Conservation (phyloP, 1,140 invertebrate species). For the Sitobion miscanthi region DNA sequence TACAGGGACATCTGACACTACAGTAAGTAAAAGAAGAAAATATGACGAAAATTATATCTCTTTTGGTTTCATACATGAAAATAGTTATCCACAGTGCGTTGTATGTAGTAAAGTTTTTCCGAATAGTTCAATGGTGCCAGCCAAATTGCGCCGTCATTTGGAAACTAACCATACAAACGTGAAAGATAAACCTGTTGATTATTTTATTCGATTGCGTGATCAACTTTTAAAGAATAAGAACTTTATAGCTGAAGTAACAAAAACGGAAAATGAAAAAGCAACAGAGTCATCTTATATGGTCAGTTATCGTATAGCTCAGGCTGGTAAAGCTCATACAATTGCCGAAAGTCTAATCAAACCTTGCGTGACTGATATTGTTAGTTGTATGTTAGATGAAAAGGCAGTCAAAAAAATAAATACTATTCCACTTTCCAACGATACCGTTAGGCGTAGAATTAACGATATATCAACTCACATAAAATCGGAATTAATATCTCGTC, state of each 20-base stretch:
- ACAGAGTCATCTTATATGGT: background rate
- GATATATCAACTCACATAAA: constrained; percentile 7
- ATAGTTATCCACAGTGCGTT: too few species aligned
- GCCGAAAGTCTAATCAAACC: background rate
- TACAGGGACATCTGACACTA: too few species aligned
- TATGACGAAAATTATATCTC: too few species aligned
- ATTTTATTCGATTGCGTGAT: background rate
- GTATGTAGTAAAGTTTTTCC: too few species aligned
- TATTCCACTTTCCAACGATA: background rate
- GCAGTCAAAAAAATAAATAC: constrained; percentile 18
- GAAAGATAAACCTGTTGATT: too few species aligned
- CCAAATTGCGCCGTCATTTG: too few species aligned
- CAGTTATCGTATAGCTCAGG: constrained; percentile 27
- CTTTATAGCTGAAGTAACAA: background rate
- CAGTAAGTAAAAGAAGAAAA: too few species aligned
- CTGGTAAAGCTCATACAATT: background rate
- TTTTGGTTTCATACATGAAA: too few species aligned
- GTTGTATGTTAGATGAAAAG: constrained; percentile 13
- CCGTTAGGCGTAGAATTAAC: constrained; percentile 6
- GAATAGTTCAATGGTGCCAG: too few species aligned
- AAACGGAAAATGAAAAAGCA: background rate
- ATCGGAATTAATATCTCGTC: background rate
- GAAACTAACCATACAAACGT: too few species aligned
- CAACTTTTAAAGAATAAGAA: background rate
- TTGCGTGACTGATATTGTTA: background rate